Percentiles rank a stretch among this genome's conserved stretches.
Conservation (phyloP, 1,140 invertebrate species). For the Mactra quadrangularis region DNA sequence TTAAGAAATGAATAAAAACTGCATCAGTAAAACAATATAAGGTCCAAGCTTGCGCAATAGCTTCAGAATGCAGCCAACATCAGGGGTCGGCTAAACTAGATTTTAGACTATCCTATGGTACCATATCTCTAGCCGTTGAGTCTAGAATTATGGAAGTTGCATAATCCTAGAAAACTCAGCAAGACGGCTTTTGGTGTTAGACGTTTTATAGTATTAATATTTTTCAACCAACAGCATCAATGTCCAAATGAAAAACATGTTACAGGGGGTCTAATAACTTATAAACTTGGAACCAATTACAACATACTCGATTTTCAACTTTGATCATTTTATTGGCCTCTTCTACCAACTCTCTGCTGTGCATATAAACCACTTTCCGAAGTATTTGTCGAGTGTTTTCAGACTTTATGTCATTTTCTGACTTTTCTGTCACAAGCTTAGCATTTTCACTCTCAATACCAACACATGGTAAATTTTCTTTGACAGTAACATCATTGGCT, state of each 20-base stretch:
- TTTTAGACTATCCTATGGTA: too few relatives aligned
- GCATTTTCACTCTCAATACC: neutral
- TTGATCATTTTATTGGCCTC: constrained; percentile 71
- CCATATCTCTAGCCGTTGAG: too few relatives aligned
- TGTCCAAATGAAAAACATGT: too few relatives aligned
- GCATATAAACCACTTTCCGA: constrained; percentile 68
- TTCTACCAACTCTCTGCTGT: constrained; percentile 66
- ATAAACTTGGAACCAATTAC: too few relatives aligned
- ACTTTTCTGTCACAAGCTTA: neutral
- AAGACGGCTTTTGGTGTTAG: neutral
- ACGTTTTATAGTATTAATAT: neutral
- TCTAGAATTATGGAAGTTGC: neutral
- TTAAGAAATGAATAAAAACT: too few relatives aligned
- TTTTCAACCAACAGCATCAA: neutral
- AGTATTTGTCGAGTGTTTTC: neutral
- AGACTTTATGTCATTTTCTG: neutral
- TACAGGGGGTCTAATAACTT: too few relatives aligned
- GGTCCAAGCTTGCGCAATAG: too few relatives aligned
- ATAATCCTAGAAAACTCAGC: neutral
- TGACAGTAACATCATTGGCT: neutral
- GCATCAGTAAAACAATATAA: too few relatives aligned
- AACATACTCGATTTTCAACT: constrained; percentile 69
- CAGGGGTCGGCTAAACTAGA: too few relatives aligned
- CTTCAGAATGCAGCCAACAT: too few relatives aligned
- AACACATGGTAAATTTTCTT: neutral